Conservation (phyloP, 2,113 vertebrate species). For the Patagioenas fasciata region DNA sequence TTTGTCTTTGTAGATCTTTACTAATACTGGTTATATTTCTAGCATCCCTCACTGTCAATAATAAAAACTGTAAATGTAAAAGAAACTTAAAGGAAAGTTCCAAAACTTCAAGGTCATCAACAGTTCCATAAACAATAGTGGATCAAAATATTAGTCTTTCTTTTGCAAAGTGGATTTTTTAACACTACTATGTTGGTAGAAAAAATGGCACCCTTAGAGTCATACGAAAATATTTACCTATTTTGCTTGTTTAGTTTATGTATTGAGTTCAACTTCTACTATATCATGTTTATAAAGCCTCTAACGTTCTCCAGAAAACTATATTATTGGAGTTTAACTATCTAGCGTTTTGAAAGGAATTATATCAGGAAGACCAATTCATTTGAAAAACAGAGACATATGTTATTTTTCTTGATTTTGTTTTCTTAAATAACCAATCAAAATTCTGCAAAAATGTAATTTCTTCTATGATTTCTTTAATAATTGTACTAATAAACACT, state of each 20-base stretch:
- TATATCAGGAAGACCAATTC: background rate
- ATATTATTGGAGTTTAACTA: background rate
- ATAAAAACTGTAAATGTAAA: background rate
- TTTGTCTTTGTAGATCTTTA: background rate
- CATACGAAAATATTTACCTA: background rate
- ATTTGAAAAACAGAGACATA: background rate
- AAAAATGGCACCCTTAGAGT: background rate
- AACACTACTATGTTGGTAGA: background rate
- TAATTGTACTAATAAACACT: background rate
- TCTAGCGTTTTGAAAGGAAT: background rate
- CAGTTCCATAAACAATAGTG: background rate
- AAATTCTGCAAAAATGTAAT: background rate
- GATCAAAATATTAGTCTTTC: background rate
- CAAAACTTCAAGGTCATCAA: background rate
- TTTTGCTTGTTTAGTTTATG: background rate
- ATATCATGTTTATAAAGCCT: background rate
- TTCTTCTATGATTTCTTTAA: background rate
- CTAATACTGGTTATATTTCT: background rate
- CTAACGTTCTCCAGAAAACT: background rate
- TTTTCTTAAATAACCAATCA: background rate
- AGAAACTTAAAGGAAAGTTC: background rate
- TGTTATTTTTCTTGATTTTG: background rate
- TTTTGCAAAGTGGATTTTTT: background rate
- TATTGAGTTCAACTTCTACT: background rate
- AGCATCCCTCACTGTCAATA: background rate